Base-by-base conservation (phyloP, 2,888 invertebrate genomes). In the Drosophila ezoana region DNA sequence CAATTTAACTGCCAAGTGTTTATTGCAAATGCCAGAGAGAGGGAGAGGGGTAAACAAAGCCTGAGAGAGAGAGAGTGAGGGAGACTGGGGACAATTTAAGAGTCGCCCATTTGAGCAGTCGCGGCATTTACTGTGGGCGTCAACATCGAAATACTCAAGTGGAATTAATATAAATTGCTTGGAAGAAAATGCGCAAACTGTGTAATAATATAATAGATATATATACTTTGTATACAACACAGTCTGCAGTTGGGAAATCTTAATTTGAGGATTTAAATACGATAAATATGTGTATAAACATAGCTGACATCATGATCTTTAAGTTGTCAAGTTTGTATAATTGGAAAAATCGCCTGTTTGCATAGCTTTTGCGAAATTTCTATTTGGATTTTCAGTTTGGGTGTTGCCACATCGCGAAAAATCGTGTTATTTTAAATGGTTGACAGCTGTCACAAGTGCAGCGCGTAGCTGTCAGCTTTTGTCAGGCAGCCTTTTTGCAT, bases 1-100 rank as follows among this genome's bases (percentile, higher is more conserved):
- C 72, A 68, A 72, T 77, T 77, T 68, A 77, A 67, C 66, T 62
- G 61, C 44, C 48, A 43, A 81, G 52, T 72, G 64, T 61, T 77
- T 76, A 70, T 54, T 45, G 43, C 51, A 32, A 68, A n/a, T 14
- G 23, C 53, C 37, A 54, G 56, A 54, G 13, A n/a, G 23, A 33
- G 2, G 38, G 28, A 11, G 23, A 23, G 23, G 23, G 23, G 23
- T 23, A 38, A 4, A 20, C 5, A 4, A n/a, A 16, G 23, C 13
- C 38, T n/a, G n/a, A 38, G 14, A 37, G 43, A 28, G n/a, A n/a
- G n/a, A 11, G 40, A 9, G 14, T 10, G 18, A 4, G 14, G 1
- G 20, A 44, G n/a, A 10, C 20, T 5, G 5, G 14, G 14, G 8
- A 53, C 32, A 37, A 41, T 28, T 47, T 14, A 49, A 38, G 35